phyloP scores from a whole-genome alignment of 2,797 vertebrate species.

The Mustela erminea region DNA sequence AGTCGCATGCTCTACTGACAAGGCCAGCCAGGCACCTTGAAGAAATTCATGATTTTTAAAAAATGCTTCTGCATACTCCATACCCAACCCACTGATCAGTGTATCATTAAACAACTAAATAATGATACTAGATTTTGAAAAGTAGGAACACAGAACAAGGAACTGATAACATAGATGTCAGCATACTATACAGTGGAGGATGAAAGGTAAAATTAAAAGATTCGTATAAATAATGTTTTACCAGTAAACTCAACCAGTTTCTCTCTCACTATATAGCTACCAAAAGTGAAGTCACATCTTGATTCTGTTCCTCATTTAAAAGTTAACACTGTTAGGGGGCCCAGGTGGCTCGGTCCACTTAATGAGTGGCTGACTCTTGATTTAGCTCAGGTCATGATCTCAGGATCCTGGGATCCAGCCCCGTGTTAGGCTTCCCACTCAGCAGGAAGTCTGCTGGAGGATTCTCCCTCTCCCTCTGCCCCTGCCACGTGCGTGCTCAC shows the following conservation, averaged over 20 bases:
- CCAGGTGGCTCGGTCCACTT: neutral
- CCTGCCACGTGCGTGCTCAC: neutral
- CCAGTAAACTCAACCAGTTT: neutral
- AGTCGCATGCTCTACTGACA: neutral
- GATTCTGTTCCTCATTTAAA: neutral
- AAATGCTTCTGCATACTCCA: neutral
- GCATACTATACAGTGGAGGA: neutral
- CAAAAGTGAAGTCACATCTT: neutral
- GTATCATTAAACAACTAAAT: conserved; percentile 34
- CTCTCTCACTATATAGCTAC: neutral
- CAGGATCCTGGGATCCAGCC: neutral
- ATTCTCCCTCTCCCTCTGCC: no score
- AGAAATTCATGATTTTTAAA: neutral
- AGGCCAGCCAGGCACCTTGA: neutral
- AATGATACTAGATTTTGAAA: neutral
- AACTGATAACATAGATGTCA: neutral
- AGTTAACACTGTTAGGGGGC: neutral
- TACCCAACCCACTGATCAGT: neutral
- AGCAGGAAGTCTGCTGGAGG: no score
- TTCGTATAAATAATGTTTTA: neutral
- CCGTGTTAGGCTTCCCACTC: no score
- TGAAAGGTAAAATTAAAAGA: conserved; percentile 1
- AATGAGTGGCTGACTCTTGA: neutral
- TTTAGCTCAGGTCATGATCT: neutral
- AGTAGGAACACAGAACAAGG: neutral